phyloP scores from a whole-genome alignment of 2,888 invertebrate genomes.

The Zygothrica quintamaculata region DNA sequence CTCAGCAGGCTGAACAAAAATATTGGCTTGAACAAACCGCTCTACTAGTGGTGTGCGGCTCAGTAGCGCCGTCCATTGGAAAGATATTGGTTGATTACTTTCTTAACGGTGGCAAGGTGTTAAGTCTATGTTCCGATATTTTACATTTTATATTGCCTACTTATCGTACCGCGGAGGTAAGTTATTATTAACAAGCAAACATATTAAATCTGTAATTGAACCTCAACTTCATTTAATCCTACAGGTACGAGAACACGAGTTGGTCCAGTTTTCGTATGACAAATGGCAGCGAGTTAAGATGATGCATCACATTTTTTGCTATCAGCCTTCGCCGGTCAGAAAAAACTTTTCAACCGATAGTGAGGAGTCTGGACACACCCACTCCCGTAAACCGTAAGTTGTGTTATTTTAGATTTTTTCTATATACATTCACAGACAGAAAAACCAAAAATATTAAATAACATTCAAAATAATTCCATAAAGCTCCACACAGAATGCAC shows the following conservation, averaged over 20 bases:
- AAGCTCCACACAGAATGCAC: neutral
- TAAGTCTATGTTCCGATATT: slow-evolving; percentile 92
- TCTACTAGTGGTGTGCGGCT: slow-evolving; percentile 91
- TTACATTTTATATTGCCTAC: slow-evolving; percentile 91
- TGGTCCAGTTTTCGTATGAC: slow-evolving; percentile 93
- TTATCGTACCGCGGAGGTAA: slow-evolving; percentile 93
- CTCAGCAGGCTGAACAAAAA: slow-evolving; percentile 80
- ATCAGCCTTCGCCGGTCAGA: slow-evolving; percentile 93
- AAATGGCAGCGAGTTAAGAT: slow-evolving; percentile 93
- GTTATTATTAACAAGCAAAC: slow-evolving; percentile 3
- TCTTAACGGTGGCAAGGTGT: slow-evolving; percentile 89
- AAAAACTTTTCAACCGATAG: slow-evolving; percentile 92
- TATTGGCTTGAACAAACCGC: slow-evolving; percentile 87
- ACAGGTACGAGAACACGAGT: slow-evolving; percentile 91
- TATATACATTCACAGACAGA: neutral
- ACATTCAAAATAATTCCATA: neutral
- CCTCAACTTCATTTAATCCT: too few relatives aligned
- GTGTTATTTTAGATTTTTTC: neutral
- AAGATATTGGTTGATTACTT: slow-evolving; percentile 89
- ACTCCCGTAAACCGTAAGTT: slow-evolving; percentile 85
- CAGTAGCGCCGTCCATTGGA: slow-evolving; percentile 88
- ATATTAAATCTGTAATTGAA: neutral
- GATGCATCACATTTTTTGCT: slow-evolving; percentile 95
- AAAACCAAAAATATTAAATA: neutral
- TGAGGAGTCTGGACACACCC: slow-evolving; percentile 85